Conservation (phyloP, 2,113 vertebrate genomes). For the Crypturellus undulatus region DNA sequence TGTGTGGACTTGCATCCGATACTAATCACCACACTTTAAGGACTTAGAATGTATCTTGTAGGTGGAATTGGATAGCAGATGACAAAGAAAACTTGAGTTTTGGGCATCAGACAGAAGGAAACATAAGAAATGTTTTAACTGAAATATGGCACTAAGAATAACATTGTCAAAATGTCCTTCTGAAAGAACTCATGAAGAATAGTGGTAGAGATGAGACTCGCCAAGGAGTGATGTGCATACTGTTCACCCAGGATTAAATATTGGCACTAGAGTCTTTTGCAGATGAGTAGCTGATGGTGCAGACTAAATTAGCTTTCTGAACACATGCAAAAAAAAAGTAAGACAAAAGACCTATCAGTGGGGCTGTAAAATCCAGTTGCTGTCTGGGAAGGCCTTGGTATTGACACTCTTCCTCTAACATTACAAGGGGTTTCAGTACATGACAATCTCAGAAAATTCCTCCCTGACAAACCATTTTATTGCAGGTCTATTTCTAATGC, state of each 20-base stretch:
- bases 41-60: neutral
- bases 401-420: neutral
- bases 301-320: neutral
- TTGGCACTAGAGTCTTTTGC: fast-evolving
- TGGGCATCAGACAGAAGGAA: neutral
- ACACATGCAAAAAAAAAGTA: neutral
- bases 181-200: fast-evolving
- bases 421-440: fast-evolving
- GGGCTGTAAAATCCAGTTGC: too few relatives aligned
- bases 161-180: too few relatives aligned
- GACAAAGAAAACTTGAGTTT: neutral
- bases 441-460: neutral
- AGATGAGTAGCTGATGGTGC: neutral
- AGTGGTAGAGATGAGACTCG: too few relatives aligned
- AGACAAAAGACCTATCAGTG: neutral
- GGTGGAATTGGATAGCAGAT: fast-evolving
- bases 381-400: neutral
- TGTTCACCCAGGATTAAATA: too few relatives aligned
- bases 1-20: fast-evolving
- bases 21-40: too few relatives aligned
- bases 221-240: fast-evolving
- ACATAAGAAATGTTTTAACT: neutral
- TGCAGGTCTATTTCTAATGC: too few relatives aligned
- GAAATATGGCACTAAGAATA: too few relatives aligned
- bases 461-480: fast-evolving